Percentiles rank a stretch among this genome's conserved stretches.
Conservation (phyloP, 2,113 vertebrate genomes). For the Bagarius yarrelli region DNA sequence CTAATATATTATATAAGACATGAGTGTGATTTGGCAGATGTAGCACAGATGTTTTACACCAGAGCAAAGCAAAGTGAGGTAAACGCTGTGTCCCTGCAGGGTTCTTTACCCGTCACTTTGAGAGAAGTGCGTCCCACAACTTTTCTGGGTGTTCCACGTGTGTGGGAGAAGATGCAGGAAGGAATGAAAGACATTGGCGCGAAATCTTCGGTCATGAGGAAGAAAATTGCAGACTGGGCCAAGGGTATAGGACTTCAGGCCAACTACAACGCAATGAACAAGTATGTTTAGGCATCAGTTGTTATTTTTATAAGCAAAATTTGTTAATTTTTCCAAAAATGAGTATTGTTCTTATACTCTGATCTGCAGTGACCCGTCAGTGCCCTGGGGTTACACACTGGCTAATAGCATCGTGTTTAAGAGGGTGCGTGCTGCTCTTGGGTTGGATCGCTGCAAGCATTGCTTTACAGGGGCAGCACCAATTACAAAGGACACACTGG, state of each 20-base stretch:
- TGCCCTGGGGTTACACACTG: slow-evolving; percentile 71
- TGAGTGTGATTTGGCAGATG: neutral
- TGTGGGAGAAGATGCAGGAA: slow-evolving; percentile 82
- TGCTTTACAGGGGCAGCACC: slow-evolving; percentile 70
- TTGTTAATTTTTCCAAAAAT: too few relatives aligned
- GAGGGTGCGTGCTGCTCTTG: slow-evolving; percentile 66
- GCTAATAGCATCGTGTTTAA: slow-evolving; percentile 74
- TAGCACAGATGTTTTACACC: neutral
- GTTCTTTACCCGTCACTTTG: slow-evolving; percentile 65
- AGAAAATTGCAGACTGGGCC: slow-evolving; percentile 66
- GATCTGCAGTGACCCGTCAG: slow-evolving; percentile 57
- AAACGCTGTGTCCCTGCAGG: slow-evolving; percentile 55
- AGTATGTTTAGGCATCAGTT: slow-evolving; percentile 51
- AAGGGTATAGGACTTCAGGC: slow-evolving; percentile 71
- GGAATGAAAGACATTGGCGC: slow-evolving; percentile 65
- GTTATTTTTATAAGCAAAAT: neutral
- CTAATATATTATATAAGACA: neutral
- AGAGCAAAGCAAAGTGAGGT: neutral
- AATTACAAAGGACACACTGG: slow-evolving; percentile 71
- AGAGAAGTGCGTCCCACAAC: slow-evolving; percentile 65
- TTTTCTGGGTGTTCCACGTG: slow-evolving; percentile 72
- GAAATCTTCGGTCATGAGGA: slow-evolving; percentile 64
- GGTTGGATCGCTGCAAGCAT: slow-evolving; percentile 68
- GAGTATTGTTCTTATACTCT: neutral
- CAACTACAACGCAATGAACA: slow-evolving; percentile 70